These are phyloP conservation scores for Bellardia bayeri DNA, from an alignment of 2,888 invertebrate genomes.

Conservation along the genomic window DNA sequence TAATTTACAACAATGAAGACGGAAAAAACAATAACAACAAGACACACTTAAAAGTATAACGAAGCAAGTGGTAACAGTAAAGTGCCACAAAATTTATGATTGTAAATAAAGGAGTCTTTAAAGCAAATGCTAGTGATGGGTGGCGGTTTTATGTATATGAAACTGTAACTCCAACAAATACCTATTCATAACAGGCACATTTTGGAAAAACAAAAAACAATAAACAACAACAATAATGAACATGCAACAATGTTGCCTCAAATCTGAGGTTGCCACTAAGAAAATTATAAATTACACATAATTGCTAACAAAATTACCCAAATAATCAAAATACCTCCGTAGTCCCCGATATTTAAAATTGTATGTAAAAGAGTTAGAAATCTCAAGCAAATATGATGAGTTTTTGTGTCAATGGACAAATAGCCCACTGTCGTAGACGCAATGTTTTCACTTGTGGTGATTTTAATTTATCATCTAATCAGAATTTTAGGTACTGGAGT, in stretches of 20 bases:
- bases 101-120: constrained; percentile 47
- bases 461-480: no score
- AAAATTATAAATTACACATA: no score
- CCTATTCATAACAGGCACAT: not conserved
- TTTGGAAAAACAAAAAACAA: not conserved
- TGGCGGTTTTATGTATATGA: constrained; percentile 11
- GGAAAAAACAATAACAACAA: not conserved
- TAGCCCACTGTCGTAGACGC: no score
- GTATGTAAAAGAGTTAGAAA: no score
- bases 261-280: not conserved
- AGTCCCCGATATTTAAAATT: no score
- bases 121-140: constrained; percentile 22
- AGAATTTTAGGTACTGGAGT: no score
- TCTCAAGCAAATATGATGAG: no score
- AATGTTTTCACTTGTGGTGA: no score
- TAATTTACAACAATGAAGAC: not conserved
- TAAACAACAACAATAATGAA: constrained; percentile 27
- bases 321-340: no score
- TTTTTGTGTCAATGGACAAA: no score
- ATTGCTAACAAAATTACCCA: no score
- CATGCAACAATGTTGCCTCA: constrained; percentile 69
- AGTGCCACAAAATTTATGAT: constrained; percentile 57
- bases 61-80: constrained; percentile 37
- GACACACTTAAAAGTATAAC: not conserved
- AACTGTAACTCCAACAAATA: not conserved